phyloP scores from a whole-genome alignment of 2,888 invertebrate genomes.

The Rotaria socialis region DNA sequence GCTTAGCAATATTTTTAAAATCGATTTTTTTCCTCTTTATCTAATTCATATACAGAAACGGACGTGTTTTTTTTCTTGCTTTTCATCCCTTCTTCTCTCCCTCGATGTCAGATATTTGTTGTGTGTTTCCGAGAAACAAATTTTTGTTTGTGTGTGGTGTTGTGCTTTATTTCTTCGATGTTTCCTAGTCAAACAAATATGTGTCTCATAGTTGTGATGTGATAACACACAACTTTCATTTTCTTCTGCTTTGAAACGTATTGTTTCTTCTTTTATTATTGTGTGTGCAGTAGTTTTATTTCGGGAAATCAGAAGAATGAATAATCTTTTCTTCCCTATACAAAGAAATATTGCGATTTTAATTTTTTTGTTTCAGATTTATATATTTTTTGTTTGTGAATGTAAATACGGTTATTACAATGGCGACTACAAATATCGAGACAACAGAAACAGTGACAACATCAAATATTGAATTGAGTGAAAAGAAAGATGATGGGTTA shows the following conservation, averaged over 20 bases:
- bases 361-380: not conserved
- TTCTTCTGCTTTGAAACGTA: not conserved
- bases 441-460: not conserved
- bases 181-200: slow-evolving; percentile 21
- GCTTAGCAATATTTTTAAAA: not conserved
- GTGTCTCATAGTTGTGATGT: not conserved
- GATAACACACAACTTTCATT: not conserved
- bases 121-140: not conserved
- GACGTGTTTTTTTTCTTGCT: not conserved
- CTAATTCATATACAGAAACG: not conserved
- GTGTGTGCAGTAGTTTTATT: slow-evolving; percentile 14
- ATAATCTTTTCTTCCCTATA: not conserved
- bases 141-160: slow-evolving; percentile 10
- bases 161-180: not conserved
- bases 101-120: slow-evolving; percentile 1
- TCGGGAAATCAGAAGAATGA: not conserved
- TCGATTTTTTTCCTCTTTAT: not conserved
- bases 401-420: not conserved
- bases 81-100: not conserved
- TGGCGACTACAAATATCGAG: not conserved
- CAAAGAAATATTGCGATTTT: not conserved
- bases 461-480: not conserved
- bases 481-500: not conserved
- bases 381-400: not conserved
- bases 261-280: not conserved